Conservation (phyloP, 2,113 vertebrate species). For the Uropsilus gracilis region DNA sequence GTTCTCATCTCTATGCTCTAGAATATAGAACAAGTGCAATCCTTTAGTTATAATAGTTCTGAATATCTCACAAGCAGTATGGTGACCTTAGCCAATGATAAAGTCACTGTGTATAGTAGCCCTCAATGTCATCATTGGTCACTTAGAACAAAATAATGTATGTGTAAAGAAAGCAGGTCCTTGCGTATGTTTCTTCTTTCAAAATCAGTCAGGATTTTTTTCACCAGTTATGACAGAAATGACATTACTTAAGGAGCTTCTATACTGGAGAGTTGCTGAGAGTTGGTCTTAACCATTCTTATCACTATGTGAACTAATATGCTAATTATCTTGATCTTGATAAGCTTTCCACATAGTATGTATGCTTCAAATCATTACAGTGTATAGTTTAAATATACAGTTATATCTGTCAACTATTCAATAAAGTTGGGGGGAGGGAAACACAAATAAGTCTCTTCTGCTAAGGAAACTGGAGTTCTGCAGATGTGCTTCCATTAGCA, state of each 20-base stretch:
- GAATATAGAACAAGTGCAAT: background rate
- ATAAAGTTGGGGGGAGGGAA: background rate
- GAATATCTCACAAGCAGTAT: background rate
- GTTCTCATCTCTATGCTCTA: background rate
- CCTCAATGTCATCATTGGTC: background rate
- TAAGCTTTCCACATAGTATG: background rate
- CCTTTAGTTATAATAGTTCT: background rate
- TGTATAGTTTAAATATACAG: background rate
- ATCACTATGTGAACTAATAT: background rate
- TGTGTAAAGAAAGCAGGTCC: background rate
- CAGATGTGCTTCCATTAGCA: conserved; percentile 69
- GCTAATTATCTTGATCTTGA: background rate
- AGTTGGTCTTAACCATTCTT: background rate
- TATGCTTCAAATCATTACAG: background rate
- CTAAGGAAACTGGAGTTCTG: conserved; percentile 67
- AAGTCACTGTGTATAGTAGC: background rate
- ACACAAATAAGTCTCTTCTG: conserved; percentile 62
- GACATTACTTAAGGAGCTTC: background rate
- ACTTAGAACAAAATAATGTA: background rate
- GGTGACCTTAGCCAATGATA: background rate
- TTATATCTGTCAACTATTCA: background rate
- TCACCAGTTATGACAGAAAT: background rate
- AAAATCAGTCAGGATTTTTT: background rate
- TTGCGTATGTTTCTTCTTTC: background rate
- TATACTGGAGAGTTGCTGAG: background rate